A percentile compares a stretch with the other conserved stretches of the same genome.
These are phyloP conservation scores for Phalacrocorax brasilianus DNA, from an alignment of 2,113 vertebrate species.

Conservation along the genomic window DNA sequence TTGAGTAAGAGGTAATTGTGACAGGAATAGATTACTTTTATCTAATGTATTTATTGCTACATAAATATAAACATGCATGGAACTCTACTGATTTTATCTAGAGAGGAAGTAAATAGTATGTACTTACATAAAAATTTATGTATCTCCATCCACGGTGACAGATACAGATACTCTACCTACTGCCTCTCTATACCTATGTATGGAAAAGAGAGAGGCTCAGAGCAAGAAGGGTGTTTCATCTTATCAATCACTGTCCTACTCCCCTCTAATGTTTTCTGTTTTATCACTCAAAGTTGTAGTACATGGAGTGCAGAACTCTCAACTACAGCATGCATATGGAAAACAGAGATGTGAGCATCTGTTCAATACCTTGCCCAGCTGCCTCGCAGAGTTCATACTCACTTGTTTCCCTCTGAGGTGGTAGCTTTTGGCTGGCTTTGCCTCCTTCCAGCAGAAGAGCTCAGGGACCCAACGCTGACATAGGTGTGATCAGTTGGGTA, in stretches of 20 bases:
- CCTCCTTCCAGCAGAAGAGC: not conserved
- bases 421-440: not conserved
- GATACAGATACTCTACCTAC: not conserved
- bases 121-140: not conserved
- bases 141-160: not conserved
- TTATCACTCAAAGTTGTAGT: not conserved
- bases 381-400: not conserved
- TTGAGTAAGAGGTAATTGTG: constrained; percentile 39
- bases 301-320: not conserved
- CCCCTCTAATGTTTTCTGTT: not conserved
- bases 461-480: not conserved
- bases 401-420: not conserved
- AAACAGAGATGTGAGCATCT: not conserved
- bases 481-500: not conserved
- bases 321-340: not conserved
- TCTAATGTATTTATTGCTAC: constrained; percentile 6
- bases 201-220: not conserved
- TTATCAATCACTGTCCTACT: not conserved
- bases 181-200: not conserved
- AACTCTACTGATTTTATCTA: not conserved
- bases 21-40: constrained; percentile 21
- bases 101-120: not conserved
- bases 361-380: not conserved
- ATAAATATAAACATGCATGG: constrained; percentile 11
- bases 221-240: not conserved